Evolutionary conservation across 2,113 vertebrate species (phyloP).

Genomic region (Geothlypis trichas): DNA sequence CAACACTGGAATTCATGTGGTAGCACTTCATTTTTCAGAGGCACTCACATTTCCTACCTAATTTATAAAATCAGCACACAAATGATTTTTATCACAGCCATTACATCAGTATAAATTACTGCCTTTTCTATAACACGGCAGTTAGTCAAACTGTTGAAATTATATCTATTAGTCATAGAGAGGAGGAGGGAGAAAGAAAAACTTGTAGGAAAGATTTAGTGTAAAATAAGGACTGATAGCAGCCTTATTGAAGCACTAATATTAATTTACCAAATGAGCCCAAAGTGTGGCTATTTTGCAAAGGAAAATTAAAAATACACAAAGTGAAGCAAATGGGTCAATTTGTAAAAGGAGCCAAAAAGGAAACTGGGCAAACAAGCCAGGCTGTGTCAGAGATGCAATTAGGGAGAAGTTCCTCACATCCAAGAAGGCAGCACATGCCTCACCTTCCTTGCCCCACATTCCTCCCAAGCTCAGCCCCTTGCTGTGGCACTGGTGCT

Average conservation of each 20-base stretch:
- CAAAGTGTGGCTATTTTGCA: slow-evolving; percentile 42
- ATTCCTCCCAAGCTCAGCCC: not conserved
- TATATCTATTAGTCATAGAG: slow-evolving; percentile 78
- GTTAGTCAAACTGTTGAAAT: slow-evolving; percentile 82
- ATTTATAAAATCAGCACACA: slow-evolving; percentile 95
- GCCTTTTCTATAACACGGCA: slow-evolving; percentile 81
- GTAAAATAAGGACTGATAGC: slow-evolving; percentile 65
- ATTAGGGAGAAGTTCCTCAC: slow-evolving; percentile 46
- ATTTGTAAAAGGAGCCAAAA: slow-evolving; percentile 74
- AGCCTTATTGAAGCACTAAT: slow-evolving; percentile 69
- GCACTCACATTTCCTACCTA: slow-evolving; percentile 90
- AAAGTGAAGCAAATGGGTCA: slow-evolving; percentile 77
- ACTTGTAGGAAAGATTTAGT: slow-evolving; percentile 64
- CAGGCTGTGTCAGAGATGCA: not conserved
- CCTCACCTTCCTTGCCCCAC: not conserved
- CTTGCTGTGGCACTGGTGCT: not conserved
- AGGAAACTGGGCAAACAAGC: slow-evolving; percentile 66
- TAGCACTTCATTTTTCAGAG: slow-evolving; percentile 91
- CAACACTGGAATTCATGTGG: slow-evolving; percentile 97
- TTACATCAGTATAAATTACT: slow-evolving; percentile 95
- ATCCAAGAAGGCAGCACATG: not conserved
- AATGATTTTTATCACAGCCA: slow-evolving; percentile 95
- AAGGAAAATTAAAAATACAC: slow-evolving; percentile 71
- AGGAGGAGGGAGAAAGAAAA: slow-evolving; percentile 38
- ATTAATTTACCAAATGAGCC: slow-evolving; percentile 76